A percentile compares a stretch with the other conserved stretches of the same genome.
Evolutionary conservation across 1,140 invertebrate genomes (phyloP).

Genomic region (Rhagoletis zephyria): DNA sequence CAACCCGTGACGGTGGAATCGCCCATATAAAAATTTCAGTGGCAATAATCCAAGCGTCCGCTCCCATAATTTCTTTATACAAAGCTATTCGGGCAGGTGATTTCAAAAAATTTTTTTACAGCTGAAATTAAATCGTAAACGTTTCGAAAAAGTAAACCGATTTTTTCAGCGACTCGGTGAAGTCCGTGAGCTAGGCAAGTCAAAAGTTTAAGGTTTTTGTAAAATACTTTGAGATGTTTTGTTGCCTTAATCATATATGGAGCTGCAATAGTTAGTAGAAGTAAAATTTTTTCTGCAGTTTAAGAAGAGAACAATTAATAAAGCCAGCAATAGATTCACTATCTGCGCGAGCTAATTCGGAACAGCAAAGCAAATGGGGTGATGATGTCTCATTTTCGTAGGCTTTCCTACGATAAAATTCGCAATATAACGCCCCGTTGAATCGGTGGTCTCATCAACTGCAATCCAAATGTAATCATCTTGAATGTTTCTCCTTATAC

Average conservation of each 20-base stretch:
- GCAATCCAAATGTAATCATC: too few relatives aligned
- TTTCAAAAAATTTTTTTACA: conserved; percentile 52
- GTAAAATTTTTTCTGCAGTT: conserved; percentile 1
- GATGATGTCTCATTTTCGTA: too few relatives aligned
- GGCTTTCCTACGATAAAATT: too few relatives aligned
- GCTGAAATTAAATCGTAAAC: not conserved
- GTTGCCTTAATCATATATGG: conserved; percentile 50
- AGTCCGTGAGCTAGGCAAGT: conserved; percentile 38
- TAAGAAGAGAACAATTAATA: conserved; percentile 8
- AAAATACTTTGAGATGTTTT: conserved; percentile 19
- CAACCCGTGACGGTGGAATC: too few relatives aligned
- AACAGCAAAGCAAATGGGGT: too few relatives aligned
- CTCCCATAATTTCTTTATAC: conserved; percentile 20
- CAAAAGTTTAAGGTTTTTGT: conserved; percentile 9
- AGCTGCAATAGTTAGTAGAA: conserved; percentile 28
- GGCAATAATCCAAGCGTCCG: too few relatives aligned
- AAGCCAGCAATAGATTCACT: not conserved
- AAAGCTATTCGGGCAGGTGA: not conserved
- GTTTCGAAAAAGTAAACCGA: not conserved
- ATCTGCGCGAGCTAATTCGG: too few relatives aligned
- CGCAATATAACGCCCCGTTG: too few relatives aligned
- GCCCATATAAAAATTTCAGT: too few relatives aligned
- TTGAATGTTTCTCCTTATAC: too few relatives aligned
- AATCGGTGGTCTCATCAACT: too few relatives aligned
- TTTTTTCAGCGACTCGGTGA: conserved; percentile 14